These are phyloP conservation scores for Parnassius glacialis DNA, from an alignment of 2,888 invertebrate genomes.

Conservation along the genomic window DNA sequence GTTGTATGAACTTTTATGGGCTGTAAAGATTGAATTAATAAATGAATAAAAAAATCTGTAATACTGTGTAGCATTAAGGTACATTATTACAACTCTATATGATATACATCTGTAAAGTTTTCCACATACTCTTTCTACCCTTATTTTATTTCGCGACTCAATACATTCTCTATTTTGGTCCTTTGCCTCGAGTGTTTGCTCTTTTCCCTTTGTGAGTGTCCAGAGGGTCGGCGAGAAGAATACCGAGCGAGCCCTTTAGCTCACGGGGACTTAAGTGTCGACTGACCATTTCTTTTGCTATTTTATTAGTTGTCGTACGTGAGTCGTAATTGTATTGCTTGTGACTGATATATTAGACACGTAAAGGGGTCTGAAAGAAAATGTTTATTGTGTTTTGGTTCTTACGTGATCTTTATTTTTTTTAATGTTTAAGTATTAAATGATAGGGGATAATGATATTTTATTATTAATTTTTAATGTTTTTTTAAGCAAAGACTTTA, in stretches of 20 bases:
- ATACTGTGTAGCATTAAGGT: neutral
- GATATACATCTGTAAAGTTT: conserved; percentile 41
- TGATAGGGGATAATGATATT: too few species aligned
- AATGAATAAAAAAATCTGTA: too few species aligned
- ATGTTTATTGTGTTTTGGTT: conserved; percentile 10
- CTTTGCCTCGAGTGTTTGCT: conserved; percentile 67
- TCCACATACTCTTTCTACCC: conserved; percentile 62
- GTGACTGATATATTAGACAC: conserved; percentile 36
- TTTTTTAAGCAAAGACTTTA: too few species aligned
- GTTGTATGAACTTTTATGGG: too few species aligned
- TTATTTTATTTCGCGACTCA: conserved; percentile 79
- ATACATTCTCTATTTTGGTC: conserved; percentile 76
- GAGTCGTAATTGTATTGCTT: conserved; percentile 62
- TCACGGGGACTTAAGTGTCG: conserved; percentile 57
- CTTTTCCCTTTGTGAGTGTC: conserved; percentile 64
- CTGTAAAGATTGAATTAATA: too few species aligned
- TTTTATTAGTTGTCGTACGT: conserved; percentile 77
- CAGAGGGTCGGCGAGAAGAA: conserved; percentile 69
- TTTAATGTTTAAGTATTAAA: neutral
- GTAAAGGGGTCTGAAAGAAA: conserved; percentile 10
- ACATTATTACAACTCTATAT: conserved; percentile 43
- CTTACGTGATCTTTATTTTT: neutral
- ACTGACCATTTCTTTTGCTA: conserved; percentile 67
- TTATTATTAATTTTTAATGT: too few species aligned
- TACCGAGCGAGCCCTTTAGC: conserved; percentile 67